Conservation (phyloP, 2,797 vertebrate genomes). For the Philypnodon macrostomus region DNA sequence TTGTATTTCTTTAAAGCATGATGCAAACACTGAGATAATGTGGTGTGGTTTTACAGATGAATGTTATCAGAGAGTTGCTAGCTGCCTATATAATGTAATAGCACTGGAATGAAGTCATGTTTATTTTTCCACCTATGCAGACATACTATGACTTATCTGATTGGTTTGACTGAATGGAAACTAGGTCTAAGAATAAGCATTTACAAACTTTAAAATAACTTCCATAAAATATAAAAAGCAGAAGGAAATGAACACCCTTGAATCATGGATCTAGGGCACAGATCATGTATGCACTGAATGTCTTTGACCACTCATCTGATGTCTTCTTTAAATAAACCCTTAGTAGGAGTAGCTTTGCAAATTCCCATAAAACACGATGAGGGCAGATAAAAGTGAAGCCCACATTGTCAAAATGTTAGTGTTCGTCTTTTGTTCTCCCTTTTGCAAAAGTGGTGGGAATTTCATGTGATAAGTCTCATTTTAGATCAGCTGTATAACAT, state of each 20-base stretch:
- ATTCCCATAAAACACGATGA: constrained; percentile 58
- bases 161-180: not conserved
- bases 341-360: constrained; percentile 39
- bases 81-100: constrained; percentile 9
- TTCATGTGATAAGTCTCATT: not conserved
- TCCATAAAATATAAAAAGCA: constrained; percentile 18
- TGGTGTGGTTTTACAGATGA: constrained; percentile 7
- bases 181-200: not conserved
- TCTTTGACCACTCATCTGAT: constrained; percentile 59
- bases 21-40: constrained; percentile 17
- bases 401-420: constrained; percentile 27
- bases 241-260: constrained; percentile 37
- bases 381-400: constrained; percentile 52
- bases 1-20: constrained; percentile 25
- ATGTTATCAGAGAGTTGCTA: constrained; percentile 17
- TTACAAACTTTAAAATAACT: not conserved
- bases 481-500: not conserved
- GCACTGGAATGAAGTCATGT: constrained; percentile 12
- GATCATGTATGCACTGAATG: constrained; percentile 37
- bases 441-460: constrained; percentile 4
- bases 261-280: constrained; percentile 33
- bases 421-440: not conserved
- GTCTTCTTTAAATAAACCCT: constrained; percentile 52
- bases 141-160: not conserved
- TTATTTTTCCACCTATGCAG: constrained; percentile 2